Evolutionary conservation across 2,888 invertebrate species (phyloP), one percentile per base, ranked within the genome.

Genomic region (Apamea anceps): DNA sequence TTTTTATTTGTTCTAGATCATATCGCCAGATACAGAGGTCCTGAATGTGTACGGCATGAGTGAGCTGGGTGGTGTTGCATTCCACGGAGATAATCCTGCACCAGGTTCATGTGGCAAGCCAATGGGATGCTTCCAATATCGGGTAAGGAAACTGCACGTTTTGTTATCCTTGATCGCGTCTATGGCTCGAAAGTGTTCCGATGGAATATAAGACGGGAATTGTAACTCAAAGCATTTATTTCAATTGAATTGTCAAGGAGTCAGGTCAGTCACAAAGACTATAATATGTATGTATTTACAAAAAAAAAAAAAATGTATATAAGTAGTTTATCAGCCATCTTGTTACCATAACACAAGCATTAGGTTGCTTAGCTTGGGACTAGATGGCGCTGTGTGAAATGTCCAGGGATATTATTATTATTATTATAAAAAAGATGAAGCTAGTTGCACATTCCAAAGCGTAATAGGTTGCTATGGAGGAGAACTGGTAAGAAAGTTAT

Each of bases 41-140:
- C 68, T 90, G 2, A 91, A 94, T 21, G 90, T 85, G 0, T 96
- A 93, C 60, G 97, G 96, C 0, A 93, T 95, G 92, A 95, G 94
- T 28, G 97, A 97, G 87, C 57, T 95, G 15, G 87, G 92, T 0
- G 92, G 94, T 2, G 67, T 94, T 0, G 92, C 82, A 0, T 93
- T 95, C 28, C 88, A 88, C 28, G 91, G 85, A 21, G 91, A 92
- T 1, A 80, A 86, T 12, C 77, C 88, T 0, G 85, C 87, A 0
- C 87, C 90, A 0, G 91, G 92, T 0, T 92, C 94, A 0, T 89
- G 92, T 75, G 96, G 96, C 0, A 93, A 92, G 75, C 93, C 94
- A 0, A 28, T 94, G 25, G 92, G 93, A 0, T 93, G 91, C 62
- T 89, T 93, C 4, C 90, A 94, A 48, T 95, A 94, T 77, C 89